phyloP scores from a whole-genome alignment of 2,797 vertebrate species.

The Falco naumanni region DNA sequence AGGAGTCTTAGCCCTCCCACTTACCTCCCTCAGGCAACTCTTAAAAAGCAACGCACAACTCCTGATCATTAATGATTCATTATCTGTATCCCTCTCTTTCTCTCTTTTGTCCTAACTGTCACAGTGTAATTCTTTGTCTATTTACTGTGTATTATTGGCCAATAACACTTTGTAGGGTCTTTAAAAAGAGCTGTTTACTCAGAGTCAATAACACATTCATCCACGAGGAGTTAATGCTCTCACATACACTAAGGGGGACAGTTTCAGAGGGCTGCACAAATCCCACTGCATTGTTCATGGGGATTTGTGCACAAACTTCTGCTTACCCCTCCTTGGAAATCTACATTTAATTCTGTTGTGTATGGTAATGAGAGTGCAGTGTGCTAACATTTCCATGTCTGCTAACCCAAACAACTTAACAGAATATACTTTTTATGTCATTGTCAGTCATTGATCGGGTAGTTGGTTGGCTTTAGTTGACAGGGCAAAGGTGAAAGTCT shows the following conservation, averaged over 20 bases:
- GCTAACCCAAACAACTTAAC: not conserved
- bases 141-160: constrained; percentile 45
- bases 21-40: not conserved
- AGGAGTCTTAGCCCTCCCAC: not conserved
- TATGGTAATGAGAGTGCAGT: not conserved
- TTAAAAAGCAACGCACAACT: not conserved
- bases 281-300: constrained; percentile 2
- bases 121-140: constrained; percentile 45
- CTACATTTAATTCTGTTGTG: not conserved
- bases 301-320: constrained; percentile 11
- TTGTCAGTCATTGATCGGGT: not conserved
- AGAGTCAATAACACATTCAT: constrained; percentile 65
- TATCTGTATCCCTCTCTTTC: constrained; percentile 15
- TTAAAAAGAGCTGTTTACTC: constrained; percentile 57
- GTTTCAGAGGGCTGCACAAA: constrained; percentile 44
- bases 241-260: not conserved
- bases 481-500: not conserved
- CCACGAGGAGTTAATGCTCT: constrained; percentile 35
- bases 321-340: constrained; percentile 8
- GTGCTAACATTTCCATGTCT: not conserved
- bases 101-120: constrained; percentile 43
- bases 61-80: constrained; percentile 61
- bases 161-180: constrained; percentile 33
- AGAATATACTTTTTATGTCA: constrained; percentile 1
- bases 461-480: not conserved